Percentiles rank a stretch among this genome's conserved stretches.
Conservation (phyloP, 1,140 invertebrate genomes). For the Tetramorium alpestre region DNA sequence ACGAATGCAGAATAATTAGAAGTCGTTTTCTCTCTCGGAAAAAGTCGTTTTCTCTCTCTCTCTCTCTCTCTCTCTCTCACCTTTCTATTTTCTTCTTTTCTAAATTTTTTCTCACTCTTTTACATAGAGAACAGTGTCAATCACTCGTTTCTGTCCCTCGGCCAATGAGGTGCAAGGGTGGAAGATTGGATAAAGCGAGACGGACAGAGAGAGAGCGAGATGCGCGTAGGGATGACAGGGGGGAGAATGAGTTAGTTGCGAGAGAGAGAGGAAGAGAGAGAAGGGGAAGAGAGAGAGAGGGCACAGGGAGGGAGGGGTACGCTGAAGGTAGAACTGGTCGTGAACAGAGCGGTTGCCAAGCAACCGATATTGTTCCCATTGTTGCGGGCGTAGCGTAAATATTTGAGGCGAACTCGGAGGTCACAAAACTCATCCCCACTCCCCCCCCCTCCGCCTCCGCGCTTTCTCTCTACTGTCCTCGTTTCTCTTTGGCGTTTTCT, state of each 20-base stretch:
- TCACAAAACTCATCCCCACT: constrained; percentile 17
- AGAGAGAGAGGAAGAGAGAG: not conserved
- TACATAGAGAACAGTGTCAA: constrained; percentile 46
- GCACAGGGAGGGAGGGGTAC: constrained; percentile 25
- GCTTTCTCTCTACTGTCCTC: not conserved
- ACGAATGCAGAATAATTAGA: constrained; percentile 18
- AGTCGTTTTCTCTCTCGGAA: not conserved
- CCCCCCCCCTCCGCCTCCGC: too few species aligned
- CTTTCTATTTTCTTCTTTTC: constrained; percentile 1
- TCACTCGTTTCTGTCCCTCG: constrained; percentile 10
- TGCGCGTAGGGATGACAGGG: not conserved
- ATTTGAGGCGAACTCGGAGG: constrained; percentile 47
- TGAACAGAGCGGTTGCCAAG: constrained; percentile 66
- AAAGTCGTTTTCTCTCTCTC: not conserved
- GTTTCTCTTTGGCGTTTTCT: constrained; percentile 26
- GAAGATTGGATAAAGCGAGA: constrained; percentile 1
- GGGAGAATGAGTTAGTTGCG: constrained; percentile 16
- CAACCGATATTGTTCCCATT: constrained; percentile 72
- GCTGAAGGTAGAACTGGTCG: constrained; percentile 43
- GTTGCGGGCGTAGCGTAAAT: constrained; percentile 66
- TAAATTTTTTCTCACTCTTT: constrained; percentile 58
- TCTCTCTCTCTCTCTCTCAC: not conserved
- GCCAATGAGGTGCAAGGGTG: constrained; percentile 4
- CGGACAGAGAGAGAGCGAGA: not conserved
- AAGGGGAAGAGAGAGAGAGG: not conserved